phyloP scores from a whole-genome alignment of 2,888 invertebrate species.

The Caenorhabditis macrosperma region DNA sequence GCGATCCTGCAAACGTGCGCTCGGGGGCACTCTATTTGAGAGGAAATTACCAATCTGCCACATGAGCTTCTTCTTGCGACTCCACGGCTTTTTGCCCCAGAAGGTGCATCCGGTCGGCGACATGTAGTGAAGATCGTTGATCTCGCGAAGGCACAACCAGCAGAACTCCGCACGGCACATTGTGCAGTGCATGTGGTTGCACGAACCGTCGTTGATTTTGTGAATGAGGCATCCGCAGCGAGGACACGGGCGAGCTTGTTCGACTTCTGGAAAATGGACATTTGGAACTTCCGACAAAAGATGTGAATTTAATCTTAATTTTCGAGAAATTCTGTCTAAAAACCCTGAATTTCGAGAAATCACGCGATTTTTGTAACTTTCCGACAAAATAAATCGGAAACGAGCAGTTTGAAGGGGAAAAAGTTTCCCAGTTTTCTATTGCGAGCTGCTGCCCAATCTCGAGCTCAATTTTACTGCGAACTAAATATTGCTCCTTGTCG shows the following conservation, averaged over 20 bases:
- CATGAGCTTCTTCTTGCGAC: conserved; percentile 92
- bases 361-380: no score
- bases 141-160: conserved; percentile 99
- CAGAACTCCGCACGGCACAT: conserved; percentile 98
- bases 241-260: conserved; percentile 89
- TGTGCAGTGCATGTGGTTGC: conserved; percentile 97
- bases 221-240: conserved; percentile 86
- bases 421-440: no score
- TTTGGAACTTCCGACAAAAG: no score
- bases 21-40: neutral
- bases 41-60: conserved; percentile 16
- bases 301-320: no score
- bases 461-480: neutral
- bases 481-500: no score
- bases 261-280: conserved; percentile 13
- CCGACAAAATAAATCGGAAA: no score
- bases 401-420: no score
- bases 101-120: conserved; percentile 83
- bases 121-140: conserved; percentile 95
- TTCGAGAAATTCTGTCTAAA: no score
- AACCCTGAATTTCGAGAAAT: no score
- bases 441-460: no score
- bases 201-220: conserved; percentile 96
- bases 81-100: conserved; percentile 99
- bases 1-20: conserved; percentile 3